phyloP scores from a whole-genome alignment of 2,113 vertebrate species.

The Pyxicephalus adspersus region DNA sequence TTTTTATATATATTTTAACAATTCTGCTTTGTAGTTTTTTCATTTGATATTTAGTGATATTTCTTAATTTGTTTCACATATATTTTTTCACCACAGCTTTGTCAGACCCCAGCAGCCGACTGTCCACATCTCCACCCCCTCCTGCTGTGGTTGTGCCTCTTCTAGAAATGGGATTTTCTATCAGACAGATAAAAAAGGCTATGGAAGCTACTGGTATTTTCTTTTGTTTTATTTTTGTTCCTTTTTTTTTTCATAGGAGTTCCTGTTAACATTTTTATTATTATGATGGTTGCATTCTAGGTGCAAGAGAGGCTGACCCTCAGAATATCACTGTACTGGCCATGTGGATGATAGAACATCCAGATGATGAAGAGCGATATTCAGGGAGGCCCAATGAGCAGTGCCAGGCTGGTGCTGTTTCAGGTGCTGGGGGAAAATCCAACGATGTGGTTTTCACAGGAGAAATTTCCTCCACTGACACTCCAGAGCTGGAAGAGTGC shows the following conservation, averaged over 20 bases:
- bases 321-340: slow-evolving; percentile 97
- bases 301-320: slow-evolving; percentile 91
- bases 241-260: no score
- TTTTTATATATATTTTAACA: no score
- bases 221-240: neutral
- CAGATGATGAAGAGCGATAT: slow-evolving; percentile 86
- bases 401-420: slow-evolving; percentile 70
- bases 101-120: slow-evolving; percentile 94
- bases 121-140: slow-evolving; percentile 95
- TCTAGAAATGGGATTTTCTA: slow-evolving; percentile 96
- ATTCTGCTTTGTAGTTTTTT: no score
- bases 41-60: no score
- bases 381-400: slow-evolving; percentile 73
- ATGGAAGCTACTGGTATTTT: slow-evolving; percentile 93
- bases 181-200: slow-evolving; percentile 94
- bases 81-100: slow-evolving; percentile 73
- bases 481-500: slow-evolving; percentile 90
- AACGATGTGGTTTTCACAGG: slow-evolving; percentile 83
- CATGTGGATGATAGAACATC: slow-evolving; percentile 99
- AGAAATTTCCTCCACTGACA: slow-evolving; percentile 86
- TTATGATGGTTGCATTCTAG: slow-evolving; percentile 63
- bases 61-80: no score
- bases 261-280: no score
- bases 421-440: slow-evolving; percentile 78
- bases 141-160: slow-evolving; percentile 95